Percentiles rank a stretch among this genome's conserved stretches.
These are phyloP conservation scores for Lepidocyrtoides sp. DNA, from an alignment of 2,888 invertebrate genomes.

Conservation along the genomic window DNA sequence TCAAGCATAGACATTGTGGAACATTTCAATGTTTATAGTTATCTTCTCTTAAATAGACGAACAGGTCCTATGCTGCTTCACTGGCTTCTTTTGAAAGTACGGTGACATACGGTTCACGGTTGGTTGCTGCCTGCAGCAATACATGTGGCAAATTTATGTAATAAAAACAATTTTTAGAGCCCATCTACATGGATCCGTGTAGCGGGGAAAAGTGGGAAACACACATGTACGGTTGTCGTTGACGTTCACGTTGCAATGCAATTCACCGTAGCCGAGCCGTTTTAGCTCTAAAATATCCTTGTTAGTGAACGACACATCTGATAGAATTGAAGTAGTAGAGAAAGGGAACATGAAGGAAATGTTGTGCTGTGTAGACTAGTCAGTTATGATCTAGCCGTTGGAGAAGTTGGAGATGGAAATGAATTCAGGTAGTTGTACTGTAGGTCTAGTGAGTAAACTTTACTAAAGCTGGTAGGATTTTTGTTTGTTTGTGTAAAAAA, in stretches of 20 bases:
- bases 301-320: neutral
- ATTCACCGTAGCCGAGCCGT: neutral
- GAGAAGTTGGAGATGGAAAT: slow-evolving; percentile 34
- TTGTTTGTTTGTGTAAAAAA: too few relatives aligned
- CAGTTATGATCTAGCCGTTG: slow-evolving; percentile 69
- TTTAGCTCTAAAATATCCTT: too few relatives aligned
- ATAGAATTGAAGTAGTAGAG: neutral
- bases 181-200: too few relatives aligned
- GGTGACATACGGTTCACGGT: neutral
- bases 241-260: neutral
- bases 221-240: neutral
- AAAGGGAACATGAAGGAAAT: slow-evolving; percentile 13
- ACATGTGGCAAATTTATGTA: slow-evolving; percentile 4
- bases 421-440: neutral
- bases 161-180: neutral
- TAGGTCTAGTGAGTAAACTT: neutral
- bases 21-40: neutral
- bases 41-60: neutral
- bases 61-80: neutral
- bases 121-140: slow-evolving; percentile 5
- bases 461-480: too few relatives aligned
- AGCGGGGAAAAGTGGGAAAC: neutral
- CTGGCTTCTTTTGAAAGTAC: neutral
- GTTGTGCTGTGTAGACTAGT: slow-evolving; percentile 24
- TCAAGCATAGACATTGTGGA: neutral